Conservation (phyloP, 2,113 vertebrate genomes). For the Melanotaenia duboulayi region DNA sequence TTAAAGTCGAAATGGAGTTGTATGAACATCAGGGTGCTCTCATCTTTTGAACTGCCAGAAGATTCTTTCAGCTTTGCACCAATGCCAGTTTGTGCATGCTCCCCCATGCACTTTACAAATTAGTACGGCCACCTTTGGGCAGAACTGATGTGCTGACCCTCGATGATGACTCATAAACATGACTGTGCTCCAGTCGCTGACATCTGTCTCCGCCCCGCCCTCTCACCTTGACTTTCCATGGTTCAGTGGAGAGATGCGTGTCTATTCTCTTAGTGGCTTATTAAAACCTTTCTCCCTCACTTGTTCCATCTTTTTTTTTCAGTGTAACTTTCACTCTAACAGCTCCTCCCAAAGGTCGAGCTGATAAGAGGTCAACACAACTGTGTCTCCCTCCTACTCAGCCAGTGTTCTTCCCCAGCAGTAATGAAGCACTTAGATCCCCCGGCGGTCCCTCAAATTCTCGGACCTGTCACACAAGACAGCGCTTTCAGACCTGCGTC, state of each 20-base stretch:
- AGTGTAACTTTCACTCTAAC: constrained; percentile 46
- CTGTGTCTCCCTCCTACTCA: constrained; percentile 21
- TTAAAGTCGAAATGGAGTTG: constrained; percentile 2
- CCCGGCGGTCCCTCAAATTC: constrained; percentile 32
- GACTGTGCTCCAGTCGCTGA: constrained; percentile 44
- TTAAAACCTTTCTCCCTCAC: constrained; percentile 53
- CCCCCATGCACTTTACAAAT: constrained; percentile 65
- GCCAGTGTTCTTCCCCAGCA: constrained; percentile 13
- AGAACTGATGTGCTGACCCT: constrained; percentile 47
- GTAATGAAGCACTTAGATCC: constrained; percentile 56
- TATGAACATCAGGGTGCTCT: neutral
- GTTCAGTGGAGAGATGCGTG: constrained; percentile 12
- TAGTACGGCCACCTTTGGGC: constrained; percentile 50
- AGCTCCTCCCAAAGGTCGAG: constrained; percentile 53
- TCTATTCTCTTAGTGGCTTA: constrained; percentile 62
- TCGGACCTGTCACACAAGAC: constrained; percentile 32
- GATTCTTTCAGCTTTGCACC: constrained; percentile 12
- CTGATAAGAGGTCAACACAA: constrained; percentile 54
- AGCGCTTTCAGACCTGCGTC: neutral
- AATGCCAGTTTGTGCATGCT: constrained; percentile 26
- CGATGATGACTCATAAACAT: constrained; percentile 71
- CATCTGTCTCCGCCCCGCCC: constrained; percentile 52
- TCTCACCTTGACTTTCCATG: constrained; percentile 57
- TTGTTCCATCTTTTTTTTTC: neutral
- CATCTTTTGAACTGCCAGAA: constrained; percentile 27